Evolutionary conservation across 37 sponge, comb jelly and placozoan species (phyloP).

Genomic region (Haliclona indistincta): DNA sequence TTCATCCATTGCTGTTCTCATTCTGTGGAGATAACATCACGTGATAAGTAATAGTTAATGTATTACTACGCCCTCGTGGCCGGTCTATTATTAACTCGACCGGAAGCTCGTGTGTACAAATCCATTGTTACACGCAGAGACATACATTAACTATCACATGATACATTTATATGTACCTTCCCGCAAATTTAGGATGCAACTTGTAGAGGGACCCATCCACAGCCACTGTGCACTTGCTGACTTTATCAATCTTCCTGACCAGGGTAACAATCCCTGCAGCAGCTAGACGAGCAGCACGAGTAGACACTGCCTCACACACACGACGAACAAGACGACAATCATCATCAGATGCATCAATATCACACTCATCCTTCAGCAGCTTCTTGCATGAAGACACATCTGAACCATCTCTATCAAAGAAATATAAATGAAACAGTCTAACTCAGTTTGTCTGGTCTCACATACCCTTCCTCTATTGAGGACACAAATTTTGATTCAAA

Average conservation of each 20-base stretch:
- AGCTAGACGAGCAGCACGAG: conserved; percentile 91
- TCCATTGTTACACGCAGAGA: too few species aligned
- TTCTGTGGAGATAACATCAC: conserved; percentile 18
- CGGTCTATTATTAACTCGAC: too few species aligned
- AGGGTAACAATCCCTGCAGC: conserved; percentile 86
- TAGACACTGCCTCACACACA: conserved; percentile 90
- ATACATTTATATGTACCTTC: conserved; percentile 13
- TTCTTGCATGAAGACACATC: conserved; percentile 27
- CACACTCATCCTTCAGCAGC: conserved; percentile 36
- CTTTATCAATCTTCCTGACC: conserved; percentile 74
- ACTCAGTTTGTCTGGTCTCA: neutral
- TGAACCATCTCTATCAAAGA: neutral
- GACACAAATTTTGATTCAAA: conserved; percentile 70
- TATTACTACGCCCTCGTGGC: too few species aligned
- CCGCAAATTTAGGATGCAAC: conserved; percentile 84
- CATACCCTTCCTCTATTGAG: conserved; percentile 62
- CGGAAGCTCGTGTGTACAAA: too few species aligned
- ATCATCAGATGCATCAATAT: conserved; percentile 46
- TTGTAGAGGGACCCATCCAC: conserved; percentile 97
- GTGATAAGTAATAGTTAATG: too few species aligned
- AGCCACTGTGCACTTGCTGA: conserved; percentile 82
- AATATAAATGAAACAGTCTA: neutral
- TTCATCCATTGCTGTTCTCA: conserved; percentile 57
- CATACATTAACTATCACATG: too few species aligned
- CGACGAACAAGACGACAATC: conserved; percentile 72